Percentiles rank a stretch among this genome's conserved stretches.
These are phyloP conservation scores for Nematopogon swammerdamellus DNA, from an alignment of 2,888 invertebrate species.

Conservation along the genomic window DNA sequence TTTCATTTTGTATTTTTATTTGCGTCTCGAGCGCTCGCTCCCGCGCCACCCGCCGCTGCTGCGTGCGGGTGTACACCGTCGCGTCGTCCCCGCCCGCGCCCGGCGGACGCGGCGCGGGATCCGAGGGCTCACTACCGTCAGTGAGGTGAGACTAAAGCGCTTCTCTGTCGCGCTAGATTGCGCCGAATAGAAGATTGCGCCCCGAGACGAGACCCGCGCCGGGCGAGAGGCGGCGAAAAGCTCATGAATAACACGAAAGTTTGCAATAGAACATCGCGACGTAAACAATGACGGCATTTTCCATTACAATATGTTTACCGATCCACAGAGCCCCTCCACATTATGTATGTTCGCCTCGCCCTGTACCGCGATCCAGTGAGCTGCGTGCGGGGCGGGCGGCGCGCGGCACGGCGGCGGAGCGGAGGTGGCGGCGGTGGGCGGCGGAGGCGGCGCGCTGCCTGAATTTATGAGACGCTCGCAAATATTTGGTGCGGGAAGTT, in stretches of 20 bases:
- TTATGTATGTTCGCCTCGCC: constrained; percentile 54
- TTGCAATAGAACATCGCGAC: constrained; percentile 12
- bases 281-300: constrained; percentile 55
- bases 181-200: neutral
- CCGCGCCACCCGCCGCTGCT: no score
- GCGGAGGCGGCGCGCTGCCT: constrained; percentile 19
- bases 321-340: constrained; percentile 49
- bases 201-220: neutral
- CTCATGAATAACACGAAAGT: neutral
- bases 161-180: no score
- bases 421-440: constrained; percentile 31
- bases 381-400: no score
- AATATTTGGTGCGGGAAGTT: constrained; percentile 51
- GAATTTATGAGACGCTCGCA: constrained; percentile 51
- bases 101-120: no score
- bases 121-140: no score
- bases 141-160: no score
- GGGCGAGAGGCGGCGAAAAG: neutral
- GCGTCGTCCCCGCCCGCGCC: no score
- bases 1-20: neutral
- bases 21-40: neutral
- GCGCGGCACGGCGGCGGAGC: constrained; percentile 18
- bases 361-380: no score
- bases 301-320: constrained; percentile 59
- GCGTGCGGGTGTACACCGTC: no score